phyloP scores from a whole-genome alignment of 2,113 vertebrate genomes.

The Origma solitaria region DNA sequence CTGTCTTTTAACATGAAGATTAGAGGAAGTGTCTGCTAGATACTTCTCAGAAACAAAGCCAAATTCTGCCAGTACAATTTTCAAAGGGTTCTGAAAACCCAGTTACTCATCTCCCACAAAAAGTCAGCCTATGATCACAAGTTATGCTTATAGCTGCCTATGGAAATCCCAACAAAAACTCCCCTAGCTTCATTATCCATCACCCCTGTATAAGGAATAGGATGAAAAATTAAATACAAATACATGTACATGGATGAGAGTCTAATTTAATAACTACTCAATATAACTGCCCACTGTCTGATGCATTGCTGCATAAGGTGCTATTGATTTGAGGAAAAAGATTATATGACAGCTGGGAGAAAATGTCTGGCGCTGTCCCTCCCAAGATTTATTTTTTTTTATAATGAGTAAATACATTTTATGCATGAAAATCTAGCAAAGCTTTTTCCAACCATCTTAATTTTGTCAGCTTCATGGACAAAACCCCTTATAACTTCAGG shows the following conservation, averaged over 20 bases:
- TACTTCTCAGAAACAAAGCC: neutral
- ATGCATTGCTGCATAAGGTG: neutral
- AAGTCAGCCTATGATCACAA: neutral
- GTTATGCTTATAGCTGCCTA: neutral
- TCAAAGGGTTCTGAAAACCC: neutral
- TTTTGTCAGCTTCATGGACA: neutral
- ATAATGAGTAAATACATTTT: constrained; percentile 32
- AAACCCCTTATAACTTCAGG: neutral
- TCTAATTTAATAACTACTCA: constrained; percentile 44
- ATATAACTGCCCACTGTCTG: constrained; percentile 32
- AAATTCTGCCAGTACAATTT: neutral
- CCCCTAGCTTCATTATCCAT: neutral
- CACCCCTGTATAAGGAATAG: neutral
- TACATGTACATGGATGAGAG: constrained; percentile 4
- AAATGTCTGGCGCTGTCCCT: neutral
- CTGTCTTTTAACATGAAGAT: neutral
- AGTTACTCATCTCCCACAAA: neutral
- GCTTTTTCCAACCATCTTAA: neutral
- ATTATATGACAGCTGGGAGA: neutral
- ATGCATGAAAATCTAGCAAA: neutral
- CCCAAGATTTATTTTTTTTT: neutral
- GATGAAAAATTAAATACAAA: neutral
- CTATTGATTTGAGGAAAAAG: constrained; percentile 30
- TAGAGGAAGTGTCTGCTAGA: neutral
- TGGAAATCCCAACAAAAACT: neutral